A percentile compares a stretch with the other conserved stretches of the same genome.
These are phyloP conservation scores for Cranoglanis bouderius DNA, from an alignment of 2,113 vertebrate species.

Conservation along the genomic window DNA sequence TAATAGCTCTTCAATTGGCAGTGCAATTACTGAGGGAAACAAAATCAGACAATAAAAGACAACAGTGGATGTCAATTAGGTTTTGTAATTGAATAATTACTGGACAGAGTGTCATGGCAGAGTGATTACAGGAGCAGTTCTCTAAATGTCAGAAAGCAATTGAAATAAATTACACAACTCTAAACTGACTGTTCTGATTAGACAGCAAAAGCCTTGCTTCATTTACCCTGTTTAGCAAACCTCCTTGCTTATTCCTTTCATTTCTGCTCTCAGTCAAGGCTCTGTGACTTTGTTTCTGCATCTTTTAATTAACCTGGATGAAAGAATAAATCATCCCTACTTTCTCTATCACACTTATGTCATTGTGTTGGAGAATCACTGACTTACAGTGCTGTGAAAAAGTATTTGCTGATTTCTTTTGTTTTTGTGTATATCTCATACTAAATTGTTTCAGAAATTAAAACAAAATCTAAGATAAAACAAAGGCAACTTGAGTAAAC, in stretches of 20 bases:
- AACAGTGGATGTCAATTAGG: conserved; percentile 81
- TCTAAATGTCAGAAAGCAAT: conserved; percentile 96
- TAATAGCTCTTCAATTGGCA: conserved; percentile 84
- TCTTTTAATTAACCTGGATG: conserved; percentile 46
- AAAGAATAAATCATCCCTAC: conserved; percentile 4
- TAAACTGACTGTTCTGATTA: conserved; percentile 84
- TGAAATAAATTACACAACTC: conserved; percentile 90
- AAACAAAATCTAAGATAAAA: no score
- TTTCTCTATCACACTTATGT: not conserved
- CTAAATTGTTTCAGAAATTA: no score
- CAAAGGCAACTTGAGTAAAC: no score
- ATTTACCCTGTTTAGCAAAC: conserved; percentile 63
- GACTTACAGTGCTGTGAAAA: no score
- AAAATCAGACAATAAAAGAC: conserved; percentile 89
- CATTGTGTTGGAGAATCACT: not conserved
- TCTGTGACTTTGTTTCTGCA: conserved; percentile 39
- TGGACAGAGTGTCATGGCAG: conserved; percentile 81
- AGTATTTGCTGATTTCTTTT: no score
- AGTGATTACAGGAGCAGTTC: conserved; percentile 84
- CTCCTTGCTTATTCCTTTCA: conserved; percentile 26
- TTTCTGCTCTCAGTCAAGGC: conserved; percentile 27
- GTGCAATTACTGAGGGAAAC: conserved; percentile 78
- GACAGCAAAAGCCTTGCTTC: conserved; percentile 81
- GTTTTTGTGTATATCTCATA: no score
- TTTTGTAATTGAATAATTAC: conserved; percentile 97